Base-by-base conservation (phyloP, 2,113 vertebrate species). In the Gadus macrocephalus region DNA sequence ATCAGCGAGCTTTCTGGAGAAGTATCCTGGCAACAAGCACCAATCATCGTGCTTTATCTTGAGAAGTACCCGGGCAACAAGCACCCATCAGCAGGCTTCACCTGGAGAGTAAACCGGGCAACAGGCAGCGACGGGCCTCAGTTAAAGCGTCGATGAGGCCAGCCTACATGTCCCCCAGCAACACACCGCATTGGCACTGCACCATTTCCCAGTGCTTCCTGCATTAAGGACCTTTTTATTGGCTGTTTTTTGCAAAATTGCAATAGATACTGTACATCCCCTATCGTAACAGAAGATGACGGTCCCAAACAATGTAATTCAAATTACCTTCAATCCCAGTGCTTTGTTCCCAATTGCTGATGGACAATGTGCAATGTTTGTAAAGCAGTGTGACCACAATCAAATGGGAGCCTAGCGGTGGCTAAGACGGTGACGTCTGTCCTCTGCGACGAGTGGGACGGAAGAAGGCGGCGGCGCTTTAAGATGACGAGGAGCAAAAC, bases 161-260 rank as follows among this genome's bases (percentile, higher is more conserved):
- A 35, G 42, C 42, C 42, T 12, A 49, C 42, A 49, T 14, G 42
- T 20, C 22, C 38, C 27, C 42, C 58, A 63, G 17, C 56, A 62
- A 17, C 14, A 16, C 60, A 66, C 67, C 49, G 81, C 82, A 75
- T 80, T 72, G 77, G 17, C 81, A 76, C 81, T 85, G 86, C 88
- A 86, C 76, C 86, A 82, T 80, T 86, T 85, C 75, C 1, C 63
- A 73, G 63, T 35, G 11, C 42, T 25, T 20, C 65, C 69, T 25
- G 68, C 64, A 77, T 61, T 78, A 28, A 53, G 20, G 28, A 1
- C 28, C 22, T 1, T 58, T 49, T n/a, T n/a, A 25, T 5, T 28
- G 12, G 42, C 62, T 68, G 62, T 2, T 61, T 61, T 27, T 12
- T 20, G 0, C 3, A 2, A 72, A 25, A 68, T 25, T 25, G 55